phyloP scores from a whole-genome alignment of 2,888 invertebrate species.

The Eudemis profundana region DNA sequence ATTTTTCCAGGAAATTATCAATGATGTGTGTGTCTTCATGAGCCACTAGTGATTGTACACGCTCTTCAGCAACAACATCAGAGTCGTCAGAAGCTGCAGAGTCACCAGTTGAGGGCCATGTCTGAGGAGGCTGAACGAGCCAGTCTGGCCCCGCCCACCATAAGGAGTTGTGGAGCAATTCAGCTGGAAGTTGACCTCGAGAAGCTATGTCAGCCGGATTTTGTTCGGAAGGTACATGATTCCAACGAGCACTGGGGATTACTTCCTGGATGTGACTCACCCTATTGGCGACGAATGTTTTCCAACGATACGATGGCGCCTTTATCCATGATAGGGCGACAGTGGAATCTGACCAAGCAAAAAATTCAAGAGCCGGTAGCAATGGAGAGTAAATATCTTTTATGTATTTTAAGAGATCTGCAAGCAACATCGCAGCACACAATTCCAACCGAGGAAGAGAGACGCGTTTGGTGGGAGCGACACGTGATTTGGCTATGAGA shows the following conservation, averaged over 20 bases:
- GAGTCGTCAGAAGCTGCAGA: not conserved
- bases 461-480: constrained; percentile 38
- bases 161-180: constrained; percentile 22
- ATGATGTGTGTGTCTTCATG: not conserved
- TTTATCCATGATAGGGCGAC: constrained; percentile 11
- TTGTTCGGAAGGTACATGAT: constrained; percentile 29
- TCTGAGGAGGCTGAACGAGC: constrained; percentile 12
- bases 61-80: not conserved
- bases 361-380: not conserved
- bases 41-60: not conserved
- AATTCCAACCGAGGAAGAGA: constrained; percentile 45
- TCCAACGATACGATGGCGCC: not conserved
- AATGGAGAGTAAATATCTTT: not conserved
- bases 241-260: no score
- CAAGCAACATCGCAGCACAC: constrained; percentile 41
- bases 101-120: not conserved
- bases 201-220: constrained; percentile 43
- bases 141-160: constrained; percentile 42
- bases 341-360: constrained; percentile 17
- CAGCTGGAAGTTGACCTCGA: constrained; percentile 33
- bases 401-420: not conserved
- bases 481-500: constrained; percentile 42
- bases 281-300: constrained; percentile 11
- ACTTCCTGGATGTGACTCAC: constrained; percentile 18
- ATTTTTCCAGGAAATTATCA: constrained; percentile 4